phyloP scores from a whole-genome alignment of 2,888 invertebrate genomes.

The Oscheius myriophilus region DNA sequence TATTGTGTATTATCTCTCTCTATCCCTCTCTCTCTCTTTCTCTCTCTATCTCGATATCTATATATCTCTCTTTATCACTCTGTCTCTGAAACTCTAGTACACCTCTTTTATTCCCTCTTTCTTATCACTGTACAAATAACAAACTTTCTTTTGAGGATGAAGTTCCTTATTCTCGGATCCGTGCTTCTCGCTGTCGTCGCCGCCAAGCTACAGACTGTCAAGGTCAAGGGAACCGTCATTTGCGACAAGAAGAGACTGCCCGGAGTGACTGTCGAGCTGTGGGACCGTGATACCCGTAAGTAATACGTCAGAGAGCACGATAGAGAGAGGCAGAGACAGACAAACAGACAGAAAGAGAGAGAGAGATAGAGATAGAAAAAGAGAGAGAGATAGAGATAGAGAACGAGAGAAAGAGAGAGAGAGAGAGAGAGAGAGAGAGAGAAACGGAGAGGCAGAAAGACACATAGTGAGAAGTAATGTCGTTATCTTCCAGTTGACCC shows the following conservation, averaged over 20 bases:
- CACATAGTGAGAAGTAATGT: not conserved
- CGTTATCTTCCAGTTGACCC: constrained; percentile 52
- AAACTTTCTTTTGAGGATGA: constrained; percentile 11
- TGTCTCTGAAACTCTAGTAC: too few species aligned
- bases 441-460: not conserved
- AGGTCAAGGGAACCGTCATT: constrained; percentile 56
- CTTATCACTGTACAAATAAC: not conserved
- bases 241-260: constrained; percentile 52
- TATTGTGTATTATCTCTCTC: too few species aligned
- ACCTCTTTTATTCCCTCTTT: not conserved
- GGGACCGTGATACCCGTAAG: constrained; percentile 56
- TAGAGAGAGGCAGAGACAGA: not conserved
- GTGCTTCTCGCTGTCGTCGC: constrained; percentile 4
- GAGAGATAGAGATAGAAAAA: not conserved
- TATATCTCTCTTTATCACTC: too few species aligned
- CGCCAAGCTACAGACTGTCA: constrained; percentile 48
- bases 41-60: too few species aligned
- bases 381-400: not conserved
- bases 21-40: too few species aligned
- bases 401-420: not conserved
- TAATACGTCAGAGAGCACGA: constrained; percentile 1
- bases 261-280: constrained; percentile 48
- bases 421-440: not conserved
- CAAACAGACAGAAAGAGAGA: not conserved
- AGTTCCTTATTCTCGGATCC: not conserved